Conservation (phyloP, 2,888 invertebrate genomes). For the Antheraea yamamai region DNA sequence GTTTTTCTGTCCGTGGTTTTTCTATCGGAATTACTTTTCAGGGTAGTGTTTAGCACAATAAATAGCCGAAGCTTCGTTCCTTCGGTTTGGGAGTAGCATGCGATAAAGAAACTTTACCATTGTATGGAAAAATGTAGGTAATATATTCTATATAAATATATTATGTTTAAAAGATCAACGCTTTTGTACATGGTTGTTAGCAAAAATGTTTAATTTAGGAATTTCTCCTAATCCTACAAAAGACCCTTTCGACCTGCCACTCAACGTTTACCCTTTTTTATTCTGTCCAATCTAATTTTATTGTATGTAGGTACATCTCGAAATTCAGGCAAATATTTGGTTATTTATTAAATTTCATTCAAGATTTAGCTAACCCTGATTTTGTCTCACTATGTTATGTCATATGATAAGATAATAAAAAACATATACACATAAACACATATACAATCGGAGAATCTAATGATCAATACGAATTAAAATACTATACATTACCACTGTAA, state of each 20-base stretch:
- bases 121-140: neutral
- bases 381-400: neutral
- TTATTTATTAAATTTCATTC: neutral
- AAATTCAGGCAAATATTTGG: neutral
- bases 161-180: neutral
- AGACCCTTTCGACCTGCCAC: slow-evolving; percentile 14
- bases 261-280: slow-evolving; percentile 13
- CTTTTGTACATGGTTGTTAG: neutral
- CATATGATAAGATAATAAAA: neutral
- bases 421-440: too few relatives aligned
- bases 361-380: neutral
- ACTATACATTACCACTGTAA: too few relatives aligned
- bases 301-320: neutral
- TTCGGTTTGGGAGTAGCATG: too few relatives aligned
- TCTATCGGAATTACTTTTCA: too few relatives aligned
- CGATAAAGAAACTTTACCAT: too few relatives aligned
- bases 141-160: neutral
- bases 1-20: too few relatives aligned
- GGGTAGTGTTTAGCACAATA: too few relatives aligned
- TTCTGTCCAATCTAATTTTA: neutral
- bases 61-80: too few relatives aligned
- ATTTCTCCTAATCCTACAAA: neutral
- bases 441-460: too few relatives aligned
- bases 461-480: too few relatives aligned
- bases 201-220: slow-evolving; percentile 9